Conservation (phyloP, 2,888 invertebrate genomes). For the Pristionchus exspectatus region DNA sequence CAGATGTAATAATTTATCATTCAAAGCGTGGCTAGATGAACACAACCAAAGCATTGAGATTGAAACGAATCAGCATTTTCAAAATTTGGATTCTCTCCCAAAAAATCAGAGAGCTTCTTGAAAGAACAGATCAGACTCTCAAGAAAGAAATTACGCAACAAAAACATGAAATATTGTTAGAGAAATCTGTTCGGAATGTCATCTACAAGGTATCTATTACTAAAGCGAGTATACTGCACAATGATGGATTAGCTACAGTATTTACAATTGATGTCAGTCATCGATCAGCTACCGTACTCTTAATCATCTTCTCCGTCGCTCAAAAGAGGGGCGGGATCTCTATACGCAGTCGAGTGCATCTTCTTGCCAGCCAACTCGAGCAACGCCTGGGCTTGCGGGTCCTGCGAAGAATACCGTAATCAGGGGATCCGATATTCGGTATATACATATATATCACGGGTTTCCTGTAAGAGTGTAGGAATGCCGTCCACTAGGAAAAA, state of each 20-base stretch:
- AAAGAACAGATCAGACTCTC: too few species aligned
- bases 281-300: constrained; percentile 49
- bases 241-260: neutral
- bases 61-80: too few species aligned
- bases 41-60: neutral
- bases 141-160: too few species aligned
- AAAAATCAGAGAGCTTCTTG: too few species aligned
- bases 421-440: neutral
- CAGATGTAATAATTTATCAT: neutral
- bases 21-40: constrained; percentile 3
- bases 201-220: neutral
- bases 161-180: neutral
- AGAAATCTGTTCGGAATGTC: neutral
- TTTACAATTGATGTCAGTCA: neutral
- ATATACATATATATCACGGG: too few species aligned
- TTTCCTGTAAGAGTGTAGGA: too few species aligned
- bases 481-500: too few species aligned
- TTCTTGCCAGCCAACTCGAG: constrained; percentile 89
- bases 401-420: constrained; percentile 76
- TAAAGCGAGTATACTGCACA: neutral
- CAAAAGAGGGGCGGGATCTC: constrained; percentile 78
- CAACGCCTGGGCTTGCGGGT: constrained; percentile 90
- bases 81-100: too few species aligned
- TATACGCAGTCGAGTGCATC: constrained; percentile 89
- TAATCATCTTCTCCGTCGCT: constrained; percentile 58